Evolutionary conservation across 2,113 vertebrate species (phyloP).

Genomic region (Oceanodroma tethys): DNA sequence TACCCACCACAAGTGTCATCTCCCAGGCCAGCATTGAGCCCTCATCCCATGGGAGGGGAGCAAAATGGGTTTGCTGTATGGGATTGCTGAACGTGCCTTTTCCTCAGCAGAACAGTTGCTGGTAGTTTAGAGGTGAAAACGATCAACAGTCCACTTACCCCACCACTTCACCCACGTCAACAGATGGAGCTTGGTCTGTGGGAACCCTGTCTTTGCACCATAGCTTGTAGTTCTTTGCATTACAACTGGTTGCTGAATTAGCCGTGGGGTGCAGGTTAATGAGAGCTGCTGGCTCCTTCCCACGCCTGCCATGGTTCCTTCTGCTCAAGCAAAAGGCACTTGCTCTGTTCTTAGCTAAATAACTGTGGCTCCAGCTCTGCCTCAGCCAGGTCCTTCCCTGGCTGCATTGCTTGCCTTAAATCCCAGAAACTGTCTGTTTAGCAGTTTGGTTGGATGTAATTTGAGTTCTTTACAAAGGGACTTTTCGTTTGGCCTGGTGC

Average conservation of each 20-base stretch:
- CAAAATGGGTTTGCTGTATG: not conserved
- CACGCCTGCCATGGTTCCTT: rapidly evolving
- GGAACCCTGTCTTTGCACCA: not conserved
- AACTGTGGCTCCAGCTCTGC: not conserved
- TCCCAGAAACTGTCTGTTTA: not conserved
- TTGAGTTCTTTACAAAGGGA: not conserved
- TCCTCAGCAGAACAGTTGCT: not conserved
- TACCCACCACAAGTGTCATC: not conserved
- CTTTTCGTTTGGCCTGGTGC: not conserved
- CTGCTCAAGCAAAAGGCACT: not conserved
- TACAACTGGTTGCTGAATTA: not conserved
- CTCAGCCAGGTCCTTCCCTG: not conserved
- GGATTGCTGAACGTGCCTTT: rapidly evolving
- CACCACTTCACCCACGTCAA: not conserved
- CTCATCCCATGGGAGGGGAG: not conserved
- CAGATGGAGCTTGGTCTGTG: not conserved
- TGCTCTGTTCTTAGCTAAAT: not conserved
- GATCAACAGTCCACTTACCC: not conserved
- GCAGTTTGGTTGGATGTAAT: not conserved
- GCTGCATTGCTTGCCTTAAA: not conserved
- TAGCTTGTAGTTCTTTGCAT: not conserved
- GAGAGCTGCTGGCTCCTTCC: not conserved
- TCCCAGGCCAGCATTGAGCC: not conserved
- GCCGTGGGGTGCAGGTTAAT: rapidly evolving
- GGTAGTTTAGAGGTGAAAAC: not conserved